Base-by-base conservation (phyloP, 2,888 invertebrate genomes). In the Gari tellinella region DNA sequence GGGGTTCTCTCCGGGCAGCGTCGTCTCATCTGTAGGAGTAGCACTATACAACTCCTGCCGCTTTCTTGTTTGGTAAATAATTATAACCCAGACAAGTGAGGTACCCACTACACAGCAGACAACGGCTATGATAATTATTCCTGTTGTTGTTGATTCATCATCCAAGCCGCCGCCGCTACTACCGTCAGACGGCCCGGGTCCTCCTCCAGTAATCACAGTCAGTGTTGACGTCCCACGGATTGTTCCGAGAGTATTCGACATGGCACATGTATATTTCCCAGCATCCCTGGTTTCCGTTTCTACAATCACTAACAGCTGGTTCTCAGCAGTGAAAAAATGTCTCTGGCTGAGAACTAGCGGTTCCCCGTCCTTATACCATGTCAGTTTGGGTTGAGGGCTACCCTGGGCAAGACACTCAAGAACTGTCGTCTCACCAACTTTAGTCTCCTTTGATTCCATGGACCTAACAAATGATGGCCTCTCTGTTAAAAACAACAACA, bases 101-200 rank as follows among this genome's bases (percentile, higher is more conserved):
- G 97, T 97, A n/a, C 95, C 95, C 17, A 98, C 96, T 60, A 97
- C 96, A 92, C 97, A 96, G 91, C 96, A 96, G 45, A 97, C 96
- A 0, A 97, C 95, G 3, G 96, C 96, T 83, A 98, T 96, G 88
- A 97, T 95, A 82, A 97, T 95, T 78, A 97, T 95, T 61, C 97
- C 96, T 69, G 96, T 94, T 93, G 96, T 96, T 84, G 96, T 96
- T 1, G 92, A 91, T 37, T 90, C 89, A 87, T 95, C 95, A 88
- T 95, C 95, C 67, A 94, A 93, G 10, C 79, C 70, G 0, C 66
- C 70, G 14, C 62, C 66, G 85, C 95, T 95, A 63, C 93, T 92
- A 2, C 51, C 74, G 4, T 7, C 4, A 7, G 31, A 7, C 10
- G 69, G 62, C 0, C 40, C 19, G 15, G 67, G 56, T 0, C 58